Percentiles rank a stretch among this genome's conserved stretches.
Conservation (phyloP, 1,140 invertebrate species). For the Diachasmimorpha longicaudata region DNA sequence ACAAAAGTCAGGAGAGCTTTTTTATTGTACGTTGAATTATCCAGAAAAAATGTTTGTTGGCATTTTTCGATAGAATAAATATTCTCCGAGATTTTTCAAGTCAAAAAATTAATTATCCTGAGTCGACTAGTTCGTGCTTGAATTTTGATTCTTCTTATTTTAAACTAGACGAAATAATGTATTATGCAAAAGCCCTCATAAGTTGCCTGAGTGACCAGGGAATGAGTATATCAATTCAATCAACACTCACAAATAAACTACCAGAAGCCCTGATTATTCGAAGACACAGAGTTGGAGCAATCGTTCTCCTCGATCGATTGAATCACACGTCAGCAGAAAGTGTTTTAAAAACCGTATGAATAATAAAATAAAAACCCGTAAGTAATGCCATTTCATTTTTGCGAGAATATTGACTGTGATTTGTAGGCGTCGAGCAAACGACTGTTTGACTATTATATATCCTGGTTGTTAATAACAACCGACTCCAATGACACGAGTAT, state of each 20-base stretch:
- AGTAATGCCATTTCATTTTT: slow-evolving; percentile 12
- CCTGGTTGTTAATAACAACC: slow-evolving; percentile 32
- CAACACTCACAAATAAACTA: slow-evolving; percentile 22
- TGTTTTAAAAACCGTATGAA: slow-evolving; percentile 25
- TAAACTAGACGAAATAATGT: slow-evolving; percentile 27
- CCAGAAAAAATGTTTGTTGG: too few relatives aligned
- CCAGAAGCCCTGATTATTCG: slow-evolving; percentile 28
- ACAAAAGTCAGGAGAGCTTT: too few relatives aligned
- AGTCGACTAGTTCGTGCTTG: too few relatives aligned
- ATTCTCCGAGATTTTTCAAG: too few relatives aligned
- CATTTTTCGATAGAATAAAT: too few relatives aligned
- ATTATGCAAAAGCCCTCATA: slow-evolving; percentile 29
- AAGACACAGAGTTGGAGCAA: slow-evolving; percentile 28
- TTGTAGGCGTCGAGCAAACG: slow-evolving; percentile 31
- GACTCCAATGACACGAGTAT: slow-evolving; percentile 27
- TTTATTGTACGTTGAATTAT: too few relatives aligned
- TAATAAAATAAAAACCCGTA: neutral
- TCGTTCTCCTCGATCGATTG: slow-evolving; percentile 30
- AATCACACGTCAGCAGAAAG: slow-evolving; percentile 28
- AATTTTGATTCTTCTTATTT: neutral
- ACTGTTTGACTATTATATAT: slow-evolving; percentile 35
- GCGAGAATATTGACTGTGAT: too few relatives aligned
- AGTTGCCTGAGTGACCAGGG: slow-evolving; percentile 30
- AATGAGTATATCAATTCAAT: slow-evolving; percentile 29
- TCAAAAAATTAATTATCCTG: too few relatives aligned